Percentiles rank a stretch among this genome's conserved stretches.
These are phyloP conservation scores for Drosophila nr. perissopoda DNA, from an alignment of 2,888 invertebrate genomes.

Conservation along the genomic window DNA sequence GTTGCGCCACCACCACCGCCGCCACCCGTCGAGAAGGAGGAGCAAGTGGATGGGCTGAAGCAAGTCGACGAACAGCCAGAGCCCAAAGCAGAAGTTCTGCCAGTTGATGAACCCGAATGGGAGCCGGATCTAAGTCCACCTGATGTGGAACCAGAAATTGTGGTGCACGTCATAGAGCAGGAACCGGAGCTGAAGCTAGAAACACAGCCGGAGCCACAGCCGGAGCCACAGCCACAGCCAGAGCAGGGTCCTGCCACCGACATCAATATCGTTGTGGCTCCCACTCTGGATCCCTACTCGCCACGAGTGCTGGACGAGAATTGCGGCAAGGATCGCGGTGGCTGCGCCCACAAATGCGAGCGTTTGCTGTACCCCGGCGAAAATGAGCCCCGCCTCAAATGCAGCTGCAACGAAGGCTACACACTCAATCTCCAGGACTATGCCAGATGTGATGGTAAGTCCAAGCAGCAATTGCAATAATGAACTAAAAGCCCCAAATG, in stretches of 20 bases:
- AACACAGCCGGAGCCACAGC: background rate
- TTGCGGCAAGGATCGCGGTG: slow-evolving; percentile 85
- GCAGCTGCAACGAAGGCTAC: slow-evolving; percentile 85
- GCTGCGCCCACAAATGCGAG: slow-evolving; percentile 86
- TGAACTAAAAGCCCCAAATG: background rate
- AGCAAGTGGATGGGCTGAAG: background rate
- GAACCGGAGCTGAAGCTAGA: background rate
- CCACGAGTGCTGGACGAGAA: slow-evolving; percentile 77
- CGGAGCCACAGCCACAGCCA: background rate
- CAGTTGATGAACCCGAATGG: background rate
- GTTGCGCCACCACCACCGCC: slow-evolving; percentile 57
- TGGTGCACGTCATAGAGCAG: background rate
- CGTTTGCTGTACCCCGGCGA: slow-evolving; percentile 83
- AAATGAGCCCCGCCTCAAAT: slow-evolving; percentile 81
- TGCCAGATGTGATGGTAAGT: slow-evolving; percentile 82
- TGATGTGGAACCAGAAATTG: slow-evolving; percentile 20
- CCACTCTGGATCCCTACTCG: slow-evolving; percentile 77
- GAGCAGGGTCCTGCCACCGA: slow-evolving; percentile 49
- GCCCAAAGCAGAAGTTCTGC: background rate
- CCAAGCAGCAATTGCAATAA: background rate
- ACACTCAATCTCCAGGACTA: slow-evolving; percentile 85
- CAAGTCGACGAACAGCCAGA: background rate
- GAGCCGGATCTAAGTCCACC: background rate
- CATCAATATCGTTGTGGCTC: slow-evolving; percentile 60
- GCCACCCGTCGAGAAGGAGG: slow-evolving; percentile 51